These are phyloP conservation scores for Caenorhabditis drosophilae DNA, from an alignment of 2,888 invertebrate genomes.

Conservation along the genomic window DNA sequence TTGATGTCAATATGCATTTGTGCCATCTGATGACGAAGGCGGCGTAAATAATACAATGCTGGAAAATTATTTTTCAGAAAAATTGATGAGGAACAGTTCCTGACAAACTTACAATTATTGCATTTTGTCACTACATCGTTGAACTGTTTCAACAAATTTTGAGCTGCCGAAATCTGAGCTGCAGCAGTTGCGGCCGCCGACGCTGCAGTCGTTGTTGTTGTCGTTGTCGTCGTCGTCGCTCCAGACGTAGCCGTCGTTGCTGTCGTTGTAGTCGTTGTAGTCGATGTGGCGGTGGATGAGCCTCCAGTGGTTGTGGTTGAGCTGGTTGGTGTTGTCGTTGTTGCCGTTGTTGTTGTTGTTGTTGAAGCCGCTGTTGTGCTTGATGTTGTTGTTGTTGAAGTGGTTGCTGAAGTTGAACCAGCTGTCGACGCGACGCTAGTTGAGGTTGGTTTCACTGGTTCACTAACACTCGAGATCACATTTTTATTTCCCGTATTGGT, in stretches of 20 bases:
- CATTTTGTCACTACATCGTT: slow-evolving; percentile 16
- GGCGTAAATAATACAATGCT: slow-evolving; percentile 24
- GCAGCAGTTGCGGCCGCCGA: not conserved
- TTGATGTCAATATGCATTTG: not conserved
- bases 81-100: too few species aligned
- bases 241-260: slow-evolving; percentile 6
- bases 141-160: slow-evolving; percentile 3
- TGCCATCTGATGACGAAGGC: slow-evolving; percentile 2
- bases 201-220: slow-evolving; percentile 4
- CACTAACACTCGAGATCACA: too few species aligned
- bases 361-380: not conserved
- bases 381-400: not conserved
- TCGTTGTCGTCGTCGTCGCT: slow-evolving; percentile 4
- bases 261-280: not conserved
- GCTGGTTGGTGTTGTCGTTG: not conserved
- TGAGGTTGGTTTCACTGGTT: not conserved
- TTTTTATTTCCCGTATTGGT: too few species aligned
- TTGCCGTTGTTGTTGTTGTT: not conserved
- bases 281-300: slow-evolving; percentile 5
- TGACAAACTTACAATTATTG: slow-evolving; percentile 36
- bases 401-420: slow-evolving; percentile 2
- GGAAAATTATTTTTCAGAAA: too few species aligned
- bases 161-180: not conserved
- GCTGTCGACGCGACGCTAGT: too few species aligned
- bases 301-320: not conserved